Evolutionary conservation across 2,888 invertebrate species (phyloP).

Genomic region (Blera fallax): DNA sequence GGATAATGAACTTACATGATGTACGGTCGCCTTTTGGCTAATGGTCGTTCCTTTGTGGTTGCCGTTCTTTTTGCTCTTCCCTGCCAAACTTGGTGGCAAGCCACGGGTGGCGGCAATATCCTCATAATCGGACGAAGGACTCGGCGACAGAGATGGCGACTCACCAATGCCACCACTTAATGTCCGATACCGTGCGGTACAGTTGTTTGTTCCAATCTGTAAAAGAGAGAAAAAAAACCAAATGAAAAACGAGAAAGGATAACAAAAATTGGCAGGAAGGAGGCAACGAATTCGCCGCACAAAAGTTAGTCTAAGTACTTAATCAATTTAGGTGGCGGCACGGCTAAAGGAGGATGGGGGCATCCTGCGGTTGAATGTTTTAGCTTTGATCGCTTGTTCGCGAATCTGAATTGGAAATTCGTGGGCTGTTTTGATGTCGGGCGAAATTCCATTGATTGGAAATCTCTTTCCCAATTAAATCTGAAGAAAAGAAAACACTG

Average conservation of each 20-base stretch:
- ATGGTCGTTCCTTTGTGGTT: constrained; percentile 82
- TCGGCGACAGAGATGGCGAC: constrained; percentile 84
- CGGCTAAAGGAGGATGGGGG: not conserved
- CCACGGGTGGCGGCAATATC: constrained; percentile 84
- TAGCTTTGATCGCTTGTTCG: not conserved
- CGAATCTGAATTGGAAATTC: constrained; percentile 46
- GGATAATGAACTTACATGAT: constrained; percentile 84
- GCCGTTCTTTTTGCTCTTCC: constrained; percentile 81
- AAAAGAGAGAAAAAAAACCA: constrained; percentile 24
- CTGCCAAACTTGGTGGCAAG: constrained; percentile 78
- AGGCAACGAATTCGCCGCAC: not conserved
- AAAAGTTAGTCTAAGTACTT: constrained; percentile 79
- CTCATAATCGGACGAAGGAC: constrained; percentile 87
- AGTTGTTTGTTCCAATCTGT: constrained; percentile 82
- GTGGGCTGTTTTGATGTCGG: not conserved
- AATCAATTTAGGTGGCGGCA: constrained; percentile 78
- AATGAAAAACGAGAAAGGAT: constrained; percentile 33
- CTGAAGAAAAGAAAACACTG: constrained; percentile 30
- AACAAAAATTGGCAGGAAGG: not conserved
- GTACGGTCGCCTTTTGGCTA: constrained; percentile 85
- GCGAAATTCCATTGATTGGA: constrained; percentile 33
- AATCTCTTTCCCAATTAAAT: constrained; percentile 19
- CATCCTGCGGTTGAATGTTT: constrained; percentile 3
- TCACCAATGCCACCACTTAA: constrained; percentile 84
- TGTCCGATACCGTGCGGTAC: constrained; percentile 82